Base-by-base conservation (phyloP, 2,888 invertebrate genomes). In the Sussaba pulchella region DNA sequence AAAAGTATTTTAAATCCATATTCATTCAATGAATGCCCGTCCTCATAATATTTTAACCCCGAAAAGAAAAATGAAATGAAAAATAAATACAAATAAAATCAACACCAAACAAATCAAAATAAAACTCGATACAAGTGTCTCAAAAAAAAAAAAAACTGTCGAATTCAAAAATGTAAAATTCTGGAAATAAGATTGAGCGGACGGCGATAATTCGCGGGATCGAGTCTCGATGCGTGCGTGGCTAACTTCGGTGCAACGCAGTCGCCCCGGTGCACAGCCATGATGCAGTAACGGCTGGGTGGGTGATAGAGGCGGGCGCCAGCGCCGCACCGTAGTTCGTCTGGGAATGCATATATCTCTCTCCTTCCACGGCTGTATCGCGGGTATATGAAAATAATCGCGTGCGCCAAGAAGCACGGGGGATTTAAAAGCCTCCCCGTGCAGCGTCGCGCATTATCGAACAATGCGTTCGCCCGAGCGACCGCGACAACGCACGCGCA, bases 281-380 rank as follows among this genome's bases (percentile, higher is more conserved):
- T 59, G 61, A 45, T n/a, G 47, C 24, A 43, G 31, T 64, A 45
- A 31, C 70, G 14, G 61, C 41, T 69, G 75, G 82, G 79, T 83
- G 82, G 75, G 84, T 81, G 77, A 74, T 78, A 76, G 76, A 84
- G 86, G 85, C 87, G 87, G 90, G 89, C 90, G 90, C 90, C 90
- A 88, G 87, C 86, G 86, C 84, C 89, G 87, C 87, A 69, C 26
- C 70, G 70, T 61, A 86, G 89, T 86, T 88, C 83, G 90, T 89
- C 90, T 89, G 90, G 88, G 89, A 90, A 90, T 89, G 88, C 85
- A 74, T 82, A 69, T 64, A 64, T 26, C 26, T 75, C 69, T 50
- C 54, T 54, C 19, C 12, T 54, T 64, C 50, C 31, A 6, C 6
- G 31, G 2, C 2, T 31, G 6, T 31, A 31, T 6, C 31, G 31